Evolutionary conservation across 2,113 vertebrate species (phyloP).

Genomic region (Lampris incognitus): DNA sequence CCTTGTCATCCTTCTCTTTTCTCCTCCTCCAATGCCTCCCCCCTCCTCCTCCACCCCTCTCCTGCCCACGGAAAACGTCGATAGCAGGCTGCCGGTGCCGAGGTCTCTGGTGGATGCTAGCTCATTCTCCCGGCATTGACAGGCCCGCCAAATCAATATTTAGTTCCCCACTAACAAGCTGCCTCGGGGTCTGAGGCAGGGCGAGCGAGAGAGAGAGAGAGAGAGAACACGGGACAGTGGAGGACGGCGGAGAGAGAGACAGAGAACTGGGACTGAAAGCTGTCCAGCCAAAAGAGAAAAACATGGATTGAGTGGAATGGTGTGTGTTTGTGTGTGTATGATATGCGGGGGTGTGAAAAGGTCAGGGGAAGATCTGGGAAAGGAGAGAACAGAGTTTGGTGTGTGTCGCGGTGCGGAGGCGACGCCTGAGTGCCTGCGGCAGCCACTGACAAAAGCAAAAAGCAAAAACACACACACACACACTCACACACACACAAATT

Average conservation of each 20-base stretch:
- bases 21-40: slow-evolving; percentile 65
- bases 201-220: slow-evolving; percentile 52
- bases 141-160: slow-evolving; percentile 99
- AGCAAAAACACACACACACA: slow-evolving; percentile 66
- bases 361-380: slow-evolving; percentile 81
- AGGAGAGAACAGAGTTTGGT: slow-evolving; percentile 79
- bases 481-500: slow-evolving; percentile 16
- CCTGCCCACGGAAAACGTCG: slow-evolving; percentile 97
- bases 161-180: slow-evolving; percentile 99
- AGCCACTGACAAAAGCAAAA: slow-evolving; percentile 76
- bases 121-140: slow-evolving; percentile 99
- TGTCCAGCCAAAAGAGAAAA: slow-evolving; percentile 98
- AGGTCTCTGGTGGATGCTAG: slow-evolving; percentile 98
- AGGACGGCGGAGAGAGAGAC: slow-evolving; percentile 71
- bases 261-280: slow-evolving; percentile 92
- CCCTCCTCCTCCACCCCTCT: slow-evolving; percentile 75
- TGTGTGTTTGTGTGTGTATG: slow-evolving; percentile 73
- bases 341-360: slow-evolving; percentile 69
- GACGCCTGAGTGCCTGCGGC: slow-evolving; percentile 82
- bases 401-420: slow-evolving; percentile 82
- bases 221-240: slow-evolving; percentile 27
- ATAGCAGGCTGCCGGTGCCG: slow-evolving; percentile 98
- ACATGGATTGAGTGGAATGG: slow-evolving; percentile 96
- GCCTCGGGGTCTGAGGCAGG: slow-evolving; percentile 92
- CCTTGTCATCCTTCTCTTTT: slow-evolving; percentile 93